Evolutionary conservation across 2,797 vertebrate genomes (phyloP).

Genomic region (Rhabdophis nuchalis): DNA sequence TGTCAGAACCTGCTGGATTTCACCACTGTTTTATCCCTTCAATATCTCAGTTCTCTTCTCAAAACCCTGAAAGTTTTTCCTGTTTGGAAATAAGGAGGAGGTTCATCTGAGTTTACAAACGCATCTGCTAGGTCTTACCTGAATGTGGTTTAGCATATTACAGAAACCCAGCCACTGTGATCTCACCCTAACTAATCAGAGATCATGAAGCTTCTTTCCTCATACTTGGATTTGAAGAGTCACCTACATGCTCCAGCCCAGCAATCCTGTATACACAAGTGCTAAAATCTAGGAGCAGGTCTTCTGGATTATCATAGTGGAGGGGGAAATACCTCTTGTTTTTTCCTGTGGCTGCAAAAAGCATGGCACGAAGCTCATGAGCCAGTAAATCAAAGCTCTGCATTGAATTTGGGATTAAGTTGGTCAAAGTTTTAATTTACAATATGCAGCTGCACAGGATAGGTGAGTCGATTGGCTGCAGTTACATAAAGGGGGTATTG

Average conservation of each 20-base stretch:
- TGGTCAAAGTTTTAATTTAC: neutral
- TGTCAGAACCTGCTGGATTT: no score
- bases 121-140: neutral
- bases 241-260: neutral
- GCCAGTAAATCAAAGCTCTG: neutral
- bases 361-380: neutral
- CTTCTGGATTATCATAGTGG: neutral
- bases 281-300: neutral
- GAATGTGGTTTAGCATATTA: neutral
- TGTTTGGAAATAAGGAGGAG: neutral
- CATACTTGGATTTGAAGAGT: neutral
- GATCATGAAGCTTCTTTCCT: neutral
- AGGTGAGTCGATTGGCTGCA: neutral
- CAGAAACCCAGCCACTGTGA: neutral
- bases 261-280: neutral
- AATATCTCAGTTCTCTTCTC: neutral
- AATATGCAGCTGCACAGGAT: neutral
- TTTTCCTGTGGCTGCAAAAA: neutral
- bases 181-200: neutral
- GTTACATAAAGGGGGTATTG: neutral
- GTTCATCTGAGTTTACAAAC: neutral
- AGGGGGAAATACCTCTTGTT: neutral
- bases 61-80: neutral
- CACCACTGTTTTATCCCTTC: neutral
- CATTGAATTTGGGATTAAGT: neutral